phyloP scores from a whole-genome alignment of 2,113 vertebrate genomes.

The Seriola rivoliana region DNA sequence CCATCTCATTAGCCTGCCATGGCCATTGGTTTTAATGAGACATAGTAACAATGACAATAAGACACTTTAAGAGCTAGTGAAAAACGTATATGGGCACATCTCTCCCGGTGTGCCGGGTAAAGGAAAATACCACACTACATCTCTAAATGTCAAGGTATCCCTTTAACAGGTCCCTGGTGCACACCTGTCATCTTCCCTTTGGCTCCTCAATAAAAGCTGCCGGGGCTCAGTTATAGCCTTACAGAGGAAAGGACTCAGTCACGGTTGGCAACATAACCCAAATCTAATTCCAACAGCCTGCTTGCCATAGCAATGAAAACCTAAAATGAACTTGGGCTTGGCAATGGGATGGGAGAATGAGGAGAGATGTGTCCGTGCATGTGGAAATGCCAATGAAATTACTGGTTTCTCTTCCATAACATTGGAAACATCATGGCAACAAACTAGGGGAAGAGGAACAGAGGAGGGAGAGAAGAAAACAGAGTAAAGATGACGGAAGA shows the following conservation, averaged over 20 bases:
- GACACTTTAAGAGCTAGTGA: conserved; percentile 33
- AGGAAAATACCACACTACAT: conserved; percentile 51
- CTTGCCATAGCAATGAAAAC: conserved; percentile 44
- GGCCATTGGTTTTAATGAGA: conserved; percentile 53
- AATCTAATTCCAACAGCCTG: conserved; percentile 57
- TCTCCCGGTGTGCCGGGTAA: conserved; percentile 3
- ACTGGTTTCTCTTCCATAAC: conserved; percentile 29
- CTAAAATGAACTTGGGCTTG: conserved; percentile 51
- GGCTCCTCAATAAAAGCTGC: conserved; percentile 66
- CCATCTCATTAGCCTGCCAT: conserved; percentile 37
- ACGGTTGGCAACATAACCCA: conserved; percentile 60
- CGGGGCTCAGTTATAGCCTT: conserved; percentile 53
- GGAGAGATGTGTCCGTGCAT: conserved; percentile 15
- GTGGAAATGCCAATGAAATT: conserved; percentile 44
- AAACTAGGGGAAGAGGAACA: not conserved
- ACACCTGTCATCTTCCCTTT: conserved; percentile 68
- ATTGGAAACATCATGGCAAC: conserved; percentile 33
- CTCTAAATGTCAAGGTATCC: conserved; percentile 67
- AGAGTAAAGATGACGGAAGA: not conserved
- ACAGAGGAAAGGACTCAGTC: conserved; percentile 60
- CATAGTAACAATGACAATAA: conserved; percentile 33
- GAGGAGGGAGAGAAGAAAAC: not conserved
- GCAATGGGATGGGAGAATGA: conserved; percentile 19
- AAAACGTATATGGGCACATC: conserved; percentile 32
- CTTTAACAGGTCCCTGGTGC: conserved; percentile 73